These are phyloP conservation scores for Cynopterus brachyotis DNA, from an alignment of 2,113 vertebrate genomes.

Conservation along the genomic window DNA sequence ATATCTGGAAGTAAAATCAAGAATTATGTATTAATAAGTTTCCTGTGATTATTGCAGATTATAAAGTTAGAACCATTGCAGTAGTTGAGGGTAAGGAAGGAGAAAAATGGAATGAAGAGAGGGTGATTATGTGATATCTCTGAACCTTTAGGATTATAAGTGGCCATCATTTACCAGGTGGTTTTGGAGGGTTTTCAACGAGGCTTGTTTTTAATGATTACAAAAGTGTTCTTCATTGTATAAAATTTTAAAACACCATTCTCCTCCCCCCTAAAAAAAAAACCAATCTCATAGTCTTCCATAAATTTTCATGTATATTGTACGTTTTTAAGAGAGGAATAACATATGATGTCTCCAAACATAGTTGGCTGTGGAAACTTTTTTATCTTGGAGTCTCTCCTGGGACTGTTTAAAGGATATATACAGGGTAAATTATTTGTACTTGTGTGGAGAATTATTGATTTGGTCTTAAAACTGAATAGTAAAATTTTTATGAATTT, in stretches of 20 bases:
- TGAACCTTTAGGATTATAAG: background rate
- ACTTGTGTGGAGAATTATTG: background rate
- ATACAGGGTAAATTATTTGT: background rate
- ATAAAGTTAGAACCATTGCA: background rate
- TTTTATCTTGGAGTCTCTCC: background rate
- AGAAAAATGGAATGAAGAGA: background rate
- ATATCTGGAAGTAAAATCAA: background rate
- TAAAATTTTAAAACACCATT: background rate
- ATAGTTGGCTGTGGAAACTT: background rate
- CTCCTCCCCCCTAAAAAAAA: fast-evolving
- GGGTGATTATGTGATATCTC: background rate
- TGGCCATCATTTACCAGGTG: background rate
- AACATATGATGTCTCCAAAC: background rate
- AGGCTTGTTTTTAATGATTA: conserved; percentile 26
- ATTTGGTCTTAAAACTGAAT: conserved; percentile 19
- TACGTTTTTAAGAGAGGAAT: background rate
- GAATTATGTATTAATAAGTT: background rate
- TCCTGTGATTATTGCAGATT: background rate
- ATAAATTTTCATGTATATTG: background rate
- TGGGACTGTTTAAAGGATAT: background rate
- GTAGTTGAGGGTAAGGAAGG: background rate
- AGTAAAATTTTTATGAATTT: background rate
- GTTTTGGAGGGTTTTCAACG: background rate
- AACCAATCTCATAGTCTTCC: background rate
- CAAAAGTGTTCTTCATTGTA: background rate